phyloP scores from a whole-genome alignment of 2,113 vertebrate species.

The Embiotoca jacksoni region DNA sequence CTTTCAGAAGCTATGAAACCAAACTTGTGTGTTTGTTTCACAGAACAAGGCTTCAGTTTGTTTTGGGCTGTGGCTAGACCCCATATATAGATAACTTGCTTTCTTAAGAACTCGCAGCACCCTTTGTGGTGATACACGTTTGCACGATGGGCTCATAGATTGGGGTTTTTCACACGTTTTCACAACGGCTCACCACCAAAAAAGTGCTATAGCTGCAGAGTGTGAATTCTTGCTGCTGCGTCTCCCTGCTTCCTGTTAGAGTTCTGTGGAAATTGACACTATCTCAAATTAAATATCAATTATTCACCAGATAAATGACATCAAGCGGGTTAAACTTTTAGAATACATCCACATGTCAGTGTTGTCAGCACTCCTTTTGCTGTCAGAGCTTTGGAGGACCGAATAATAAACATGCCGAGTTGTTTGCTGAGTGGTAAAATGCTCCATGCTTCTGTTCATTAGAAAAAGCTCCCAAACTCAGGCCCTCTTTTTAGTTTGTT shows the following conservation, averaged over 20 bases:
- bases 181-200: slow-evolving; percentile 65
- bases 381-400: neutral
- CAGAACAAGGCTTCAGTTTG: slow-evolving; percentile 35
- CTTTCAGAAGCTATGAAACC: neutral
- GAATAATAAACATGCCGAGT: slow-evolving; percentile 17
- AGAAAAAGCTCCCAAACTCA: slow-evolving; percentile 14
- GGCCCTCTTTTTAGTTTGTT: slow-evolving; percentile 37
- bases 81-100: slow-evolving; percentile 43
- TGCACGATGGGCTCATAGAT: slow-evolving; percentile 64
- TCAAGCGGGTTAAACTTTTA: slow-evolving; percentile 19
- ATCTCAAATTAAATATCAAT: slow-evolving; percentile 38
- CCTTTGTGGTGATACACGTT: slow-evolving; percentile 61
- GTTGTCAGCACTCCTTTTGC: neutral
- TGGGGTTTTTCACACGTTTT: slow-evolving; percentile 72
- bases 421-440: slow-evolving; percentile 21
- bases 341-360: too few species aligned
- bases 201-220: slow-evolving; percentile 65
- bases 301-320: slow-evolving; percentile 21
- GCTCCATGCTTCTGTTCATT: slow-evolving; percentile 40
- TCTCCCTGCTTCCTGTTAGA: slow-evolving; percentile 49
- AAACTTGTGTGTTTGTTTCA: slow-evolving; percentile 15
- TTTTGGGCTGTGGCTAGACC: slow-evolving; percentile 55
- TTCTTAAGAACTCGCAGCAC: slow-evolving; percentile 49
- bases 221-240: slow-evolving; percentile 50
- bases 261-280: slow-evolving; percentile 30